Base-by-base conservation (phyloP, 2,113 vertebrate species). In the Forbesichthys papilliferus region DNA sequence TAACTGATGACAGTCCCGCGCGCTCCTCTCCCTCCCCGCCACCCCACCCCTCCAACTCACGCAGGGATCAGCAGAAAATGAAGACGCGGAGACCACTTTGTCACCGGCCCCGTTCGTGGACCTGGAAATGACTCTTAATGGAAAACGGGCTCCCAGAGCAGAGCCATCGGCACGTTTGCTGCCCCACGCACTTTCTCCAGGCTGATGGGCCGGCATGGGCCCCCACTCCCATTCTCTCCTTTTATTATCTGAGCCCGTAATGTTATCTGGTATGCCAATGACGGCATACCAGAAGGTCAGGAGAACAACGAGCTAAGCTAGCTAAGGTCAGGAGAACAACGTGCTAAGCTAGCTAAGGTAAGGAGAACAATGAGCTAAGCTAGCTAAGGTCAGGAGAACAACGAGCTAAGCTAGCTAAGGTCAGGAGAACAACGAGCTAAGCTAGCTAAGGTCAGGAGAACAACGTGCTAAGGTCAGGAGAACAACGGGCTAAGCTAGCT, bases 1-100 rank as follows among this genome's bases (percentile, higher is more conserved):
- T 96, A 96, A 97, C 93, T 95, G 96, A 97, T 95, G 83, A 90
- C 89, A 85, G 90, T 92, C 87, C 81, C 87, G 82, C 84, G 88
- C 83, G 80, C 9, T 11, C 11, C 11, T 11, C 4, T 14, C 47
- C 84, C 80, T 83, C 78, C 33, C 87, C 89, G 83, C 82, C 83
- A 34, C 33, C 34, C 11, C 33, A 6, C 61, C 47, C 84, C 81
- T 83, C 78, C 33, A 69, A 82, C 88, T 83, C 86, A 77, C 84
- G 79, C 74, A 33, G 60, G 82, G 83, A 91, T 92, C 90, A 93
- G 91, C 92, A 93, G 86, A 93, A 92, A 92, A 92, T 92, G 86
- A 91, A 92, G 91, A 92, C 76, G 65, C 81, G 54, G 89, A 86
- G 86, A 90, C 81, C 89, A 92, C 91, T 92, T 89, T 92, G 92